Conservation (phyloP, 2,113 vertebrate species). For the Alectura lathami region DNA sequence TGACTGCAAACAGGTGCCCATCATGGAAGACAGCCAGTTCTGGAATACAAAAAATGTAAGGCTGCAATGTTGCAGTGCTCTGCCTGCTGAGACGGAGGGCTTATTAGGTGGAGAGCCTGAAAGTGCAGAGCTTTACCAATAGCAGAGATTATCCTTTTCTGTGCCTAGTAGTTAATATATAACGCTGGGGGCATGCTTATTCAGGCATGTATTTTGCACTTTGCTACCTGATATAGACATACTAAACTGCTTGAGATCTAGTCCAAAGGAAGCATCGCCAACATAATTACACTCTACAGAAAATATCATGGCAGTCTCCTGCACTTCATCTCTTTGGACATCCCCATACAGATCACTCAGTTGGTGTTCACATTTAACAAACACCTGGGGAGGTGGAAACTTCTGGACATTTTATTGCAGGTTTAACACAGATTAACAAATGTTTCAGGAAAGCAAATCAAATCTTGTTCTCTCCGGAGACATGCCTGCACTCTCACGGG, state of each 20-base stretch:
- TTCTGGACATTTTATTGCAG: neutral
- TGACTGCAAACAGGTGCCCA: neutral
- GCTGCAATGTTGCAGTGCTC: neutral
- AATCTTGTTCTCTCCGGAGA: neutral
- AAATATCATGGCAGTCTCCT: neutral
- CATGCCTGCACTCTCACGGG: neutral
- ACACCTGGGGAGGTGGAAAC: neutral
- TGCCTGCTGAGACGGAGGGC: neutral
- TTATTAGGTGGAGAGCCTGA: neutral
- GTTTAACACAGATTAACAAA: neutral
- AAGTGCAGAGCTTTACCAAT: neutral
- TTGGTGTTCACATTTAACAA: neutral
- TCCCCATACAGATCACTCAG: neutral
- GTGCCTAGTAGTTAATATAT: neutral
- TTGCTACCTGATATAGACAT: neutral
- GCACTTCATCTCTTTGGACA: neutral
- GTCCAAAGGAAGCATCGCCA: neutral
- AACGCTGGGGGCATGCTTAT: neutral
- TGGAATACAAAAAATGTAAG: neutral
- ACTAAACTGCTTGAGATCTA: fast-evolving
- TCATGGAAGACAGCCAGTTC: neutral
- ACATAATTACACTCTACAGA: neutral
- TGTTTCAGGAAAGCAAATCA: neutral
- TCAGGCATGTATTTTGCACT: neutral
- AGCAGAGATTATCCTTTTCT: neutral